A percentile compares a stretch with the other conserved stretches of the same genome.
Evolutionary conservation across 2,797 vertebrate genomes (phyloP).

Genomic region (Scarus forsteni): DNA sequence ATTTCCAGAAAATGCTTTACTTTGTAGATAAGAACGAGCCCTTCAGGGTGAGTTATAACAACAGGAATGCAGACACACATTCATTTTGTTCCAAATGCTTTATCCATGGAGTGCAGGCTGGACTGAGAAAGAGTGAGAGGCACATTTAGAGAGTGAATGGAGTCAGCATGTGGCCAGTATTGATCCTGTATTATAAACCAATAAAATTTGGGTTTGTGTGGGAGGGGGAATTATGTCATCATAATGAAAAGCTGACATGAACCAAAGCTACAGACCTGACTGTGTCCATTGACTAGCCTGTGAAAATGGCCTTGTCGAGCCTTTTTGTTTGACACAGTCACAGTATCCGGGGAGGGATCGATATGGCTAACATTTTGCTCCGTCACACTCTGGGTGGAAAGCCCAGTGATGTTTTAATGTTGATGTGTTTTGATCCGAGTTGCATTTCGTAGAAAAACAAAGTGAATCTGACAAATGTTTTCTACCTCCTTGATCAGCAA

Average conservation of each 20-base stretch:
- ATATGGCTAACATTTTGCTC: neutral
- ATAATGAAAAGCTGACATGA: slow-evolving; percentile 8
- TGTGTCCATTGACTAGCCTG: slow-evolving; percentile 18
- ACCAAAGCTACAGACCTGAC: neutral
- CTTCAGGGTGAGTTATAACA: slow-evolving; percentile 11
- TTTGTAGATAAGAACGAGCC: slow-evolving; percentile 15
- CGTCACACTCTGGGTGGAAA: neutral
- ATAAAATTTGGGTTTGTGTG: slow-evolving; percentile 8
- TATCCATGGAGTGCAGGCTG: slow-evolving; percentile 16
- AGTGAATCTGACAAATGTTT: neutral
- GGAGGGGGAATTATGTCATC: slow-evolving; percentile 14
- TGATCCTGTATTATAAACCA: slow-evolving; percentile 12
- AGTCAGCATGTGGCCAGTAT: slow-evolving; percentile 16
- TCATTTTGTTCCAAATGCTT: slow-evolving; percentile 18
- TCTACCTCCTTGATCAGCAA: neutral
- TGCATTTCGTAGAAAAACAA: neutral
- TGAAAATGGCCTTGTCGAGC: slow-evolving; percentile 22
- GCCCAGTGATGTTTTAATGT: neutral
- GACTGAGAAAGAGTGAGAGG: slow-evolving; percentile 9
- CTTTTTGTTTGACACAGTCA: slow-evolving; percentile 30
- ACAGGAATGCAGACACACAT: slow-evolving; percentile 29
- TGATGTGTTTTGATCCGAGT: neutral
- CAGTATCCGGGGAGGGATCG: slow-evolving; percentile 71
- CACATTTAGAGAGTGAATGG: neutral
- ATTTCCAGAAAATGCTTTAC: slow-evolving; percentile 1